Percentiles rank a stretch among this genome's conserved stretches.
These are phyloP conservation scores for Premnoplex brunnescens DNA, from an alignment of 2,797 vertebrate species.

Conservation along the genomic window DNA sequence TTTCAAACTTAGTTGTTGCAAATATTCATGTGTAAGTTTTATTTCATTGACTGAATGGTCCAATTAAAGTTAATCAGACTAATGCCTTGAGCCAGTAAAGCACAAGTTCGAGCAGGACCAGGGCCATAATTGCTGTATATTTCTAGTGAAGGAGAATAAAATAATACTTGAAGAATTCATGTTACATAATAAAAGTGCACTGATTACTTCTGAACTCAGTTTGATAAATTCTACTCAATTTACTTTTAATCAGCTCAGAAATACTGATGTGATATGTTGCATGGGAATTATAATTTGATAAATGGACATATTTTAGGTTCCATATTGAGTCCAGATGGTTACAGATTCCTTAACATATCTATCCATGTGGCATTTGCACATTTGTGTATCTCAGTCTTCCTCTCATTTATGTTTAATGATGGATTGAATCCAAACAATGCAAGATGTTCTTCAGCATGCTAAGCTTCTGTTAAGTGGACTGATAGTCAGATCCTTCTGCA, in stretches of 20 bases:
- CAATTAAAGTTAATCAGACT: background rate
- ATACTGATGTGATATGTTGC: constrained; percentile 57
- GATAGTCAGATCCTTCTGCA: constrained; percentile 47
- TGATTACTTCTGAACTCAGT: background rate
- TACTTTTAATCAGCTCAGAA: constrained; percentile 62
- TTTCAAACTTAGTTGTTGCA: background rate
- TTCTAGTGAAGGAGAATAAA: background rate
- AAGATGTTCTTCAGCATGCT: constrained; percentile 79
- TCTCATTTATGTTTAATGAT: constrained; percentile 79
- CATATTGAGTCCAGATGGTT: constrained; percentile 80
- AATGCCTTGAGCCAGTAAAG: background rate
- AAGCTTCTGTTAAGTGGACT: constrained; percentile 71
- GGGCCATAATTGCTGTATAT: background rate
- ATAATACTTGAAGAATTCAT: background rate
- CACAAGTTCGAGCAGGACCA: background rate
- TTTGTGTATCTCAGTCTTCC: constrained; percentile 68
- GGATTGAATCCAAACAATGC: constrained; percentile 77
- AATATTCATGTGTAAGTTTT: background rate
- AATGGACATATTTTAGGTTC: constrained; percentile 70
- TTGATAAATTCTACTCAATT: constrained; percentile 54
- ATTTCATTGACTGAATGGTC: background rate
- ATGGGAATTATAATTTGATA: constrained; percentile 74
- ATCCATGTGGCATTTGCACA: constrained; percentile 75
- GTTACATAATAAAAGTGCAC: background rate
- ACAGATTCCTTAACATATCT: constrained; percentile 72